Conservation (phyloP, 2,113 vertebrate species). For the Hemicordylus capensis region DNA sequence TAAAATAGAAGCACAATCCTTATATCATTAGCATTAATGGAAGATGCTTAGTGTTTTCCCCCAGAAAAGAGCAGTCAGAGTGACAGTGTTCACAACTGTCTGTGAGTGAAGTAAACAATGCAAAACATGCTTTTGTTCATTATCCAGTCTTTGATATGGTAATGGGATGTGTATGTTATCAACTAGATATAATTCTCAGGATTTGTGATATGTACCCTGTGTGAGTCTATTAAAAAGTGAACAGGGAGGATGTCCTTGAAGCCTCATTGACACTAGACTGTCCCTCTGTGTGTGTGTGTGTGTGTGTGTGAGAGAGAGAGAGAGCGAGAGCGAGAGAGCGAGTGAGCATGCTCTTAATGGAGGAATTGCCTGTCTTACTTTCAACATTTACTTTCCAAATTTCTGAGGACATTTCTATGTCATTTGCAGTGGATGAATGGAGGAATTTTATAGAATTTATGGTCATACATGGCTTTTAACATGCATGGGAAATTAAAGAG, state of each 20-base stretch:
- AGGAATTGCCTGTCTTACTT: conserved; percentile 83
- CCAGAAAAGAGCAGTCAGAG: too few relatives aligned
- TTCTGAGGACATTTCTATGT: conserved; percentile 82
- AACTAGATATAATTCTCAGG: conserved; percentile 77
- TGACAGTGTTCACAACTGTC: too few relatives aligned
- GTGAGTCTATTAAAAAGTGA: conserved; percentile 79
- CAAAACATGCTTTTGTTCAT: conserved; percentile 37
- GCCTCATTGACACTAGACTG: conserved; percentile 80
- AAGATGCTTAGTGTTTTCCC: too few relatives aligned
- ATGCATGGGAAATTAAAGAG: conserved; percentile 81
- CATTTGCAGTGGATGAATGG: conserved; percentile 77
- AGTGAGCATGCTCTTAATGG: conserved; percentile 82
- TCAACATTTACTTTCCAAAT: conserved; percentile 81
- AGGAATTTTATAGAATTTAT: conserved; percentile 84
- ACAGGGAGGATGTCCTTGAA: conserved; percentile 83
- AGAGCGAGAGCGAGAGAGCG: too few relatives aligned
- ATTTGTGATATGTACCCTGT: conserved; percentile 80
- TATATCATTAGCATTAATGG: too few relatives aligned
- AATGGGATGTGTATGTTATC: conserved; percentile 72
- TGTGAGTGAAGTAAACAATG: neutral
- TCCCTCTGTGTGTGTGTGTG: too few relatives aligned
- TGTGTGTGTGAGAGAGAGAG: too few relatives aligned
- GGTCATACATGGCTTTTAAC: conserved; percentile 83
- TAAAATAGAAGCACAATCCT: too few relatives aligned
- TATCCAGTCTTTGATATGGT: conserved; percentile 66